These are phyloP conservation scores for Acrobasis repandana DNA, from an alignment of 2,888 invertebrate species.

Conservation along the genomic window DNA sequence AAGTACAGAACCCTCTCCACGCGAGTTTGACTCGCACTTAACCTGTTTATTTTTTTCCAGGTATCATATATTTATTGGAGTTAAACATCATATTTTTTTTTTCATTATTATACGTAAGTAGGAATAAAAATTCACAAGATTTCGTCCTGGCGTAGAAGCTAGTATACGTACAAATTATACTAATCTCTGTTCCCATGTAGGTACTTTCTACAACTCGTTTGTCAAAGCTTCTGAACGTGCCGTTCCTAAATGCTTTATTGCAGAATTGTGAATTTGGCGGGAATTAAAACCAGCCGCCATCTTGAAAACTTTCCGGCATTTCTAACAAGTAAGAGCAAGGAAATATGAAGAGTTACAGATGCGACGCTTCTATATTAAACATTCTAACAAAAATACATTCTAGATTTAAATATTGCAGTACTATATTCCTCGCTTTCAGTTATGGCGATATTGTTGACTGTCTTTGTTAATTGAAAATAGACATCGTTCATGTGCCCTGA, in stretches of 20 bases:
- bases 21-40: no score
- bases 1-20: no score
- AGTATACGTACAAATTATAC: not conserved
- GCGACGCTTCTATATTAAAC: not conserved
- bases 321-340: conserved; percentile 20
- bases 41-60: no score
- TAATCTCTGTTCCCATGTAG: conserved; percentile 7
- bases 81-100: no score
- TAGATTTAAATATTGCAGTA: not conserved
- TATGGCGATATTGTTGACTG: no score
- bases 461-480: no score
- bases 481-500: no score
- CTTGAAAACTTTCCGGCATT: conserved; percentile 31
- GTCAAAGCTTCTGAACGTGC: conserved; percentile 14
- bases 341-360: not conserved
- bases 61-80: no score
- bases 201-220: conserved; percentile 13
- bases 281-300: conserved; percentile 34
- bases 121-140: no score
- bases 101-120: no score
- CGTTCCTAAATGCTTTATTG: conserved; percentile 37
- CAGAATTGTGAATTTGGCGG: conserved; percentile 29
- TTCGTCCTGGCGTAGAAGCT: no score
- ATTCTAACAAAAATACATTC: not conserved
- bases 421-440: not conserved